Evolutionary conservation across 2,797 vertebrate species (phyloP).

Genomic region (Sebastes hubbsi): DNA sequence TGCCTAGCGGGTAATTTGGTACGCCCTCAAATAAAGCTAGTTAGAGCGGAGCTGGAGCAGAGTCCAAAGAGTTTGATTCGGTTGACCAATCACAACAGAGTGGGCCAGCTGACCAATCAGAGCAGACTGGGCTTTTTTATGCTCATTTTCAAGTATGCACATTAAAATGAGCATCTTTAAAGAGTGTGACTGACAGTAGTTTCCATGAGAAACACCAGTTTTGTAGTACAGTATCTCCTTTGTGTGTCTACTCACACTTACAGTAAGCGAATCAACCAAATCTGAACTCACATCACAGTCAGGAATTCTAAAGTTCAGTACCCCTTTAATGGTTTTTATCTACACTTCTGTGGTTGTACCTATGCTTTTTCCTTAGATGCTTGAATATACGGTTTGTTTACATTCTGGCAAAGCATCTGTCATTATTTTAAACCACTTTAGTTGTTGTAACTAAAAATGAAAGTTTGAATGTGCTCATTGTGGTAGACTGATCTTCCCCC

Average conservation of each 20-base stretch:
- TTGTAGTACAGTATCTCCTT: neutral
- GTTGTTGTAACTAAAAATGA: slow-evolving; percentile 37
- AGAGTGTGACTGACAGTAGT: neutral
- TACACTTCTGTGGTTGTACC: neutral
- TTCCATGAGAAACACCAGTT: neutral
- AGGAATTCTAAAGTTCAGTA: neutral
- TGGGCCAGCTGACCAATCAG: too few species aligned
- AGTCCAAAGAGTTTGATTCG: too few species aligned
- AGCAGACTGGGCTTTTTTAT: too few species aligned
- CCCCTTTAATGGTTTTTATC: slow-evolving; percentile 3
- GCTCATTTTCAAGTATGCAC: too few species aligned
- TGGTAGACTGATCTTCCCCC: slow-evolving; percentile 11
- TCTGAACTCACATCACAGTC: neutral
- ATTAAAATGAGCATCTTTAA: neutral
- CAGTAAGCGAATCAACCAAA: neutral
- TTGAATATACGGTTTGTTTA: slow-evolving; percentile 32
- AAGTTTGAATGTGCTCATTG: slow-evolving; percentile 24
- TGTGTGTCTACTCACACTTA: neutral
- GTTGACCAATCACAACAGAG: too few species aligned
- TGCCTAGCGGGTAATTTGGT: too few species aligned
- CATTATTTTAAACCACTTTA: slow-evolving; percentile 6
- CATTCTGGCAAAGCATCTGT: slow-evolving; percentile 19
- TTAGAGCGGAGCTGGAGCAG: too few species aligned
- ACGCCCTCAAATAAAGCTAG: too few species aligned
- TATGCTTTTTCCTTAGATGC: slow-evolving; percentile 10